phyloP scores from a whole-genome alignment of 1,140 invertebrate genomes.

The Orchesella cincta region DNA sequence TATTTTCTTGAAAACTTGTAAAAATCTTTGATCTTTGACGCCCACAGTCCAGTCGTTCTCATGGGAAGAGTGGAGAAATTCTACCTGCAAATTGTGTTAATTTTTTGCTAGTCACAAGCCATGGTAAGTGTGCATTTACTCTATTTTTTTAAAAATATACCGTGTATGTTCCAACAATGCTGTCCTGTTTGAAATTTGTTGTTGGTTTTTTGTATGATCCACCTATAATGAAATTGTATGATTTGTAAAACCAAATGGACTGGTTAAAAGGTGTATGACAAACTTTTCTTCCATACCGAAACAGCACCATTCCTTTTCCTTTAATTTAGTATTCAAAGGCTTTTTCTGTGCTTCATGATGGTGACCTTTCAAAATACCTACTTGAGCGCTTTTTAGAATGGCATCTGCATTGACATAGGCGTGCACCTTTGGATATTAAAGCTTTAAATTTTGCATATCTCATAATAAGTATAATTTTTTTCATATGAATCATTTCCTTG shows the following conservation, averaged over 20 bases:
- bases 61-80: not conserved
- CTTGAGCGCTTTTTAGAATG: not conserved
- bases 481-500: not conserved
- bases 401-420: not conserved
- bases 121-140: too few species aligned
- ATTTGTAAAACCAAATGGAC: too few species aligned
- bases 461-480: not conserved
- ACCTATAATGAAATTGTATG: not conserved
- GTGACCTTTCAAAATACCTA: not conserved
- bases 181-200: constrained; percentile 5
- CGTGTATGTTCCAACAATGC: not conserved
- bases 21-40: not conserved
- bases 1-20: not conserved
- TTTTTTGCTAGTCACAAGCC: not conserved
- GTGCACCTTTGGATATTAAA: not conserved
- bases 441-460: not conserved
- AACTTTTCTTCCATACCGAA: not conserved
- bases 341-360: not conserved
- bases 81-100: not conserved
- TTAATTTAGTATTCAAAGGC: not conserved
- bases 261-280: too few species aligned
- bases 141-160: not conserved
- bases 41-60: constrained; percentile 1
- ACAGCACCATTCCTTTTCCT: not conserved
- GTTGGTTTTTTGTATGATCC: not conserved